phyloP scores from a whole-genome alignment of 2,113 vertebrate genomes.

The Ameiurus melas region DNA sequence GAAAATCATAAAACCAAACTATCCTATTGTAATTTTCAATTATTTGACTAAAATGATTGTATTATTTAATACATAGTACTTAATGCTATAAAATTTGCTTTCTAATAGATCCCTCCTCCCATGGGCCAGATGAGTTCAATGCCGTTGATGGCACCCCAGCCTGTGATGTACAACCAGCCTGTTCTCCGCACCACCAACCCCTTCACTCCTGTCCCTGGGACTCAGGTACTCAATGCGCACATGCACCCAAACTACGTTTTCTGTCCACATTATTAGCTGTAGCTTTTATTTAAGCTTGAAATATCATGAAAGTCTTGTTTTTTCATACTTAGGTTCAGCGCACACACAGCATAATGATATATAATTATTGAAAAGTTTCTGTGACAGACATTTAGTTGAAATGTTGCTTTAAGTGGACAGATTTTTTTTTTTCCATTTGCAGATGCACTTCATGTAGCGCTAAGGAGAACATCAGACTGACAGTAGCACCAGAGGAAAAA shows the following conservation, averaged over 20 bases:
- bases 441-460: constrained; percentile 95
- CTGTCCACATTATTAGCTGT: not conserved
- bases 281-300: not conserved
- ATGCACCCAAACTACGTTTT: not conserved
- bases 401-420: not conserved
- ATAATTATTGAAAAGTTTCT: not conserved
- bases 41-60: not conserved
- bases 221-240: constrained; percentile 73
- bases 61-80: too few species aligned
- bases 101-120: constrained; percentile 82
- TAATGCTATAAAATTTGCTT: not conserved
- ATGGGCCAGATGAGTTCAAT: constrained; percentile 81
- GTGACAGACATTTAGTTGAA: not conserved
- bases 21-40: not conserved
- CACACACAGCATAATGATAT: not conserved
- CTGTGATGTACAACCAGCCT: constrained; percentile 83
- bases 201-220: constrained; percentile 81
- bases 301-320: not conserved
- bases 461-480: constrained; percentile 60
- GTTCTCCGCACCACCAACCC: constrained; percentile 84
- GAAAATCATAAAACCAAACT: not conserved
- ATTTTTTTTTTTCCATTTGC: constrained; percentile 55
- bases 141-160: constrained; percentile 82
- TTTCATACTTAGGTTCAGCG: not conserved
- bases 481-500: constrained; percentile 51